A percentile compares a stretch with the other conserved stretches of the same genome.
These are phyloP conservation scores for Pteropus alecto DNA, from an alignment of 2,113 vertebrate species.

Conservation along the genomic window DNA sequence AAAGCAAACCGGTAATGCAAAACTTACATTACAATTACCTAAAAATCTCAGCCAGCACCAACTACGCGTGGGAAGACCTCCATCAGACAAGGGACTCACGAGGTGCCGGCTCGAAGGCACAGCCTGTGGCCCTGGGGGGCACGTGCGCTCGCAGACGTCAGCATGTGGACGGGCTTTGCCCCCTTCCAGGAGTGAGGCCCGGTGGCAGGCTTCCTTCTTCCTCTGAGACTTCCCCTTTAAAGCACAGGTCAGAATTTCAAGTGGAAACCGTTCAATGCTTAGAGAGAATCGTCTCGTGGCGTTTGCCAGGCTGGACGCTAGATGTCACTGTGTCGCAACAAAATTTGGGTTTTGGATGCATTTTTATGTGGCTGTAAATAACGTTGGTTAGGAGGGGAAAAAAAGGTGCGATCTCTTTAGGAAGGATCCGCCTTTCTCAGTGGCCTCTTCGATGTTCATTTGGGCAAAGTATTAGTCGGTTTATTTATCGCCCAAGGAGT, in stretches of 20 bases:
- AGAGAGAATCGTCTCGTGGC: neutral
- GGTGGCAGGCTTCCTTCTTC: too few relatives aligned
- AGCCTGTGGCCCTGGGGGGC: neutral
- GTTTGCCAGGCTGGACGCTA: slow-evolving; percentile 64
- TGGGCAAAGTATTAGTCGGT: neutral
- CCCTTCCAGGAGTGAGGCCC: neutral
- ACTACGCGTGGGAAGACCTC: neutral
- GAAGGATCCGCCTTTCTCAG: neutral
- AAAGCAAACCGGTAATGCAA: neutral
- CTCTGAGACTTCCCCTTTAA: neutral
- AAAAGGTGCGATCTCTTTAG: neutral
- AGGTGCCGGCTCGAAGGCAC: too few relatives aligned
- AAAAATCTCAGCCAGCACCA: neutral
- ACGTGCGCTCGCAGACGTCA: fast-evolving
- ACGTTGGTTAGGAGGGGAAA: neutral
- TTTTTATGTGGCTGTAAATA: slow-evolving; percentile 81
- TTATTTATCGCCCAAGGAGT: neutral
- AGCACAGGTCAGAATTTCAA: neutral
- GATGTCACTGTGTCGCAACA: slow-evolving; percentile 78
- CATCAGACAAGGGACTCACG: neutral
- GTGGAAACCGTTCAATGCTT: fast-evolving
- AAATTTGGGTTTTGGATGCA: slow-evolving; percentile 21
- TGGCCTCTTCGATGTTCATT: neutral
- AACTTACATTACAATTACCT: neutral
- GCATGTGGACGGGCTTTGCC: fast-evolving